A percentile compares a stretch with the other conserved stretches of the same genome.
Evolutionary conservation across 1,140 invertebrate genomes (phyloP).

Genomic region (Psilanteris sp.): DNA sequence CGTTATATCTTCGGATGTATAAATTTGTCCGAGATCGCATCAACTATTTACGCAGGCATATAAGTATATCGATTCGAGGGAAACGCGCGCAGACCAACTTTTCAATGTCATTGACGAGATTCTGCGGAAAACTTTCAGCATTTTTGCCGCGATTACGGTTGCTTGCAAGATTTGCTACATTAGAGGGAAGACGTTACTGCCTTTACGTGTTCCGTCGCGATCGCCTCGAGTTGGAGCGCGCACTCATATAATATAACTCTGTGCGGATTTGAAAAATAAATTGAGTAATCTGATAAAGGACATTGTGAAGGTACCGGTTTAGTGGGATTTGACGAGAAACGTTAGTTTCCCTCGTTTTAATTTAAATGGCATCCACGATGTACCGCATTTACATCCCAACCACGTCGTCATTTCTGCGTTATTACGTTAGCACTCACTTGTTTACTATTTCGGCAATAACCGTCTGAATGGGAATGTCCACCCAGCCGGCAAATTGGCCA

Average conservation of each 20-base stretch:
- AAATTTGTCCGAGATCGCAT: neutral
- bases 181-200: slow-evolving; percentile 45
- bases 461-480: slow-evolving; percentile 58
- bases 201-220: slow-evolving; percentile 54
- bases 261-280: slow-evolving; percentile 20
- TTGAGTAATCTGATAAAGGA: too few relatives aligned
- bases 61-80: slow-evolving; percentile 37
- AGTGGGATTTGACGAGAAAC: too few relatives aligned
- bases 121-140: slow-evolving; percentile 30
- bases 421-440: slow-evolving; percentile 59
- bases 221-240: slow-evolving; percentile 1
- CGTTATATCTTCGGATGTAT: too few relatives aligned
- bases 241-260: slow-evolving; percentile 35
- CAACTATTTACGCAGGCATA: slow-evolving; percentile 1
- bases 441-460: slow-evolving; percentile 63
- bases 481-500: slow-evolving; percentile 65
- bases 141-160: slow-evolving; percentile 44
- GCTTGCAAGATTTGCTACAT: slow-evolving; percentile 38
- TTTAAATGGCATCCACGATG: slow-evolving; percentile 24
- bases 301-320: too few relatives aligned
- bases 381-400: slow-evolving; percentile 4
- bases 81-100: slow-evolving; percentile 10
- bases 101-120: slow-evolving; percentile 32
- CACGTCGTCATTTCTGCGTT: slow-evolving; percentile 32
- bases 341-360: too few relatives aligned